Evolutionary conservation across 2,113 vertebrate genomes (phyloP).

Genomic region (Cacatua alba): DNA sequence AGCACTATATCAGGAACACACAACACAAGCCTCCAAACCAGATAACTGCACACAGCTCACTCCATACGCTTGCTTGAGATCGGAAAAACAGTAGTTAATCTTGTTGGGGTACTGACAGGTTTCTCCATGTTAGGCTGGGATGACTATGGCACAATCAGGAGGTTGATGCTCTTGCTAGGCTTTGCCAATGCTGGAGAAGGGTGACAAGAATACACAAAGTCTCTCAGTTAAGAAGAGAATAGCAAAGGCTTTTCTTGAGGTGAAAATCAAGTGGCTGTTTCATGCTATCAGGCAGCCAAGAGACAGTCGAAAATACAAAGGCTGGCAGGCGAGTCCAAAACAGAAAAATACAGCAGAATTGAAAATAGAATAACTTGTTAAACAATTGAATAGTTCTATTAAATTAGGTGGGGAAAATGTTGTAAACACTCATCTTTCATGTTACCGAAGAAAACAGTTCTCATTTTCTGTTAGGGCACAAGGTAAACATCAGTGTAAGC

Average conservation of each 20-base stretch:
- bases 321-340: not conserved
- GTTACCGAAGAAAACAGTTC: not conserved
- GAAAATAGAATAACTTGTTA: conserved; percentile 1
- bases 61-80: not conserved
- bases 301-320: not conserved
- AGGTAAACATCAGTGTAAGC: not conserved
- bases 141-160: fast-evolving
- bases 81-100: not conserved
- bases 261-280: not conserved
- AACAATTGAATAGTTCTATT: conserved; percentile 10
- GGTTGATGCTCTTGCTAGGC: not conserved
- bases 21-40: not conserved
- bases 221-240: not conserved
- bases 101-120: not conserved
- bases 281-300: not conserved
- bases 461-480: not conserved
- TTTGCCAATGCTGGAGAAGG: not conserved
- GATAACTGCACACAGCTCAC: not conserved
- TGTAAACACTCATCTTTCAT: not conserved
- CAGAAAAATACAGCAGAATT: not conserved
- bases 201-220: not conserved
- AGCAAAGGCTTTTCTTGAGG: not conserved
- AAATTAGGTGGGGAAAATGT: not conserved
- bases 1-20: not conserved
- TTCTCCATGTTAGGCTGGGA: not conserved